Evolutionary conservation across 2,888 invertebrate species (phyloP).

Genomic region (Drosophila yooni): DNA sequence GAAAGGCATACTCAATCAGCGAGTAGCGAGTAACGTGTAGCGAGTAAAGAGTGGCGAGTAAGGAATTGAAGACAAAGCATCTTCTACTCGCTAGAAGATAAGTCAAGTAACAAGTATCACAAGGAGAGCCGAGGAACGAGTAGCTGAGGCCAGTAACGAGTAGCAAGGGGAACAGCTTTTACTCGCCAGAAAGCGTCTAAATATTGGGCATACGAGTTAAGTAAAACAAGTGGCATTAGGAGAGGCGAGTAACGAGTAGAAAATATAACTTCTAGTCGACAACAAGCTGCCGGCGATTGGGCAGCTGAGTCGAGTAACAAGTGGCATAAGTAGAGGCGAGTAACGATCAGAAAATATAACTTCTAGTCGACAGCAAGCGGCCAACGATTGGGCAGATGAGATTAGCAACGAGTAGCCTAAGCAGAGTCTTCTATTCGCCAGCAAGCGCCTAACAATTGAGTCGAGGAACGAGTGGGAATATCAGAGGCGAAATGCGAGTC

Average conservation of each 20-base stretch:
- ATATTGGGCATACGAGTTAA: background rate
- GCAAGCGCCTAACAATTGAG: background rate
- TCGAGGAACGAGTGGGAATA: background rate
- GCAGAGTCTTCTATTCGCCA: background rate
- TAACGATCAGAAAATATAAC: background rate
- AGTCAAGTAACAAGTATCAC: background rate
- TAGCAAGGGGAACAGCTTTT: background rate
- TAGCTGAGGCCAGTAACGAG: background rate
- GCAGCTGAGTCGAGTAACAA: background rate
- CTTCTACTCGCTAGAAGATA: background rate
- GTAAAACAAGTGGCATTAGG: no score
- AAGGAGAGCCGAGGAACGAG: background rate
- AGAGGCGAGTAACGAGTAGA: background rate
- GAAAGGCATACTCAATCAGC: slow-evolving; percentile 88
- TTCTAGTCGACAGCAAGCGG: background rate
- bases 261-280: background rate
- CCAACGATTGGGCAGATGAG: background rate
- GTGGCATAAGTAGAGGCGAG: background rate
- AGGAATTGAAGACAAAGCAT: no score
- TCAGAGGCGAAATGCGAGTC: background rate
- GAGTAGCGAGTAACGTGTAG: slow-evolving; percentile 83
- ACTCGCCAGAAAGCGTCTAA: background rate
- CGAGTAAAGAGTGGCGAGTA: background rate
- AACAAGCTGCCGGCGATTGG: background rate
- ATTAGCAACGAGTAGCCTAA: no score